Percentiles rank a stretch among this genome's conserved stretches.
phyloP scores from a whole-genome alignment of 2,797 vertebrate species.

The Anolis apletophallus region DNA sequence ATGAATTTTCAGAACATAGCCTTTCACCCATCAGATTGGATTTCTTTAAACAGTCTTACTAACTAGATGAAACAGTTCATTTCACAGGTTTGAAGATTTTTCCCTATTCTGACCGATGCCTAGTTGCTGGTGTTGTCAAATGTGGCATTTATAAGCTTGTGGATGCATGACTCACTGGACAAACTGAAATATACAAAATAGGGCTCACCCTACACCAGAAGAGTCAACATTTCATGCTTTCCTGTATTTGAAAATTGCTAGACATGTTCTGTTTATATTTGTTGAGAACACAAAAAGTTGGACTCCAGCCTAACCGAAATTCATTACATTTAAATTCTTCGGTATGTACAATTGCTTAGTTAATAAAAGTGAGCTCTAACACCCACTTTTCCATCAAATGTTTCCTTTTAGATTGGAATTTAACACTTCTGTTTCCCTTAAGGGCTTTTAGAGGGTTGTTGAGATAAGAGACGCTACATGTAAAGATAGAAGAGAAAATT shows the following conservation, averaged over 20 bases:
- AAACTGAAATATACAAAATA: background rate
- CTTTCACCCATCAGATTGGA: background rate
- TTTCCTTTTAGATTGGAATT: background rate
- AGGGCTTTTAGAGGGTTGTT: background rate
- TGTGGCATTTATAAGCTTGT: background rate
- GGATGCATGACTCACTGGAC: background rate
- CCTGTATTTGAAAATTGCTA: background rate
- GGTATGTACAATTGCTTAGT: background rate
- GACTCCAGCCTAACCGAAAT: background rate
- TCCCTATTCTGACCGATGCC: background rate
- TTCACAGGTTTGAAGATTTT: background rate
- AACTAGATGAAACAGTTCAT: background rate
- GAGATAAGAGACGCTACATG: background rate
- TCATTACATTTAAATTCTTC: background rate
- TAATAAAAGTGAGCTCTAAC: background rate
- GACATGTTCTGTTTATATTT: background rate
- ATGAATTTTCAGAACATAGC: background rate
- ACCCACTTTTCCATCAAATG: background rate
- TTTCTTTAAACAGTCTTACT: background rate
- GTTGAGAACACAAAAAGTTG: background rate
- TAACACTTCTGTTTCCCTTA: background rate
- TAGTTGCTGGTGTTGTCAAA: background rate
- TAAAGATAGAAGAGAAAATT: background rate
- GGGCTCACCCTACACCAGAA: too few relatives aligned
- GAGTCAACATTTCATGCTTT: background rate